Conservation (phyloP, 2,113 vertebrate species). For the Dolichallabes microphthalmus region DNA sequence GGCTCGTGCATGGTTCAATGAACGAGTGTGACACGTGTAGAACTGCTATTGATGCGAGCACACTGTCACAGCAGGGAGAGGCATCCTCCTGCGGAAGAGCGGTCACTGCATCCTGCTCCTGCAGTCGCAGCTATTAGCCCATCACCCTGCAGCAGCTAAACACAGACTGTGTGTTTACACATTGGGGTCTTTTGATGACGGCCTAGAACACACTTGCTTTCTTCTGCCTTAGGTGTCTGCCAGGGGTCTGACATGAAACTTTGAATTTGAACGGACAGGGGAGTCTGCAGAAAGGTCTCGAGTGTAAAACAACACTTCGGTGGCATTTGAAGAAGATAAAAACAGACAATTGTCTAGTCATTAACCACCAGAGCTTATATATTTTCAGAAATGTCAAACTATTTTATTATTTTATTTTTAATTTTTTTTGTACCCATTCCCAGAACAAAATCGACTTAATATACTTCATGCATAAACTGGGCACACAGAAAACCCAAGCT, state of each 20-base stretch:
- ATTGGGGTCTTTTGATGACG: conserved; percentile 17
- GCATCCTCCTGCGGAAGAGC: conserved; percentile 12
- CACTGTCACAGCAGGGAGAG: conserved; percentile 11
- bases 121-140: conserved; percentile 39
- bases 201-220: not conserved
- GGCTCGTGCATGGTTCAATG: conserved; percentile 11
- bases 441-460: not conserved
- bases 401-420: not conserved
- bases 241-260: not conserved
- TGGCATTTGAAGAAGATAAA: conserved; percentile 1
- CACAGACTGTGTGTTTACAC: conserved; percentile 22
- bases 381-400: not conserved
- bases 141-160: conserved; percentile 29
- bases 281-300: not conserved
- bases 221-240: not conserved
- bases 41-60: conserved; percentile 42
- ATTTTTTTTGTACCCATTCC: not conserved
- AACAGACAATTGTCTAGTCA: not conserved
- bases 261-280: not conserved
- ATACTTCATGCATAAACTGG: not conserved
- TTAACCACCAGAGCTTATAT: not conserved
- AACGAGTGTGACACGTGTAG: conserved; percentile 16
- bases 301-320: not conserved
- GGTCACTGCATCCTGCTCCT: conserved; percentile 24
- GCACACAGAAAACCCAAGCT: not conserved